Evolutionary conservation across 2,888 invertebrate genomes (phyloP), one percentile per base, ranked within the genome.

Genomic region (Trimorus sp.): DNA sequence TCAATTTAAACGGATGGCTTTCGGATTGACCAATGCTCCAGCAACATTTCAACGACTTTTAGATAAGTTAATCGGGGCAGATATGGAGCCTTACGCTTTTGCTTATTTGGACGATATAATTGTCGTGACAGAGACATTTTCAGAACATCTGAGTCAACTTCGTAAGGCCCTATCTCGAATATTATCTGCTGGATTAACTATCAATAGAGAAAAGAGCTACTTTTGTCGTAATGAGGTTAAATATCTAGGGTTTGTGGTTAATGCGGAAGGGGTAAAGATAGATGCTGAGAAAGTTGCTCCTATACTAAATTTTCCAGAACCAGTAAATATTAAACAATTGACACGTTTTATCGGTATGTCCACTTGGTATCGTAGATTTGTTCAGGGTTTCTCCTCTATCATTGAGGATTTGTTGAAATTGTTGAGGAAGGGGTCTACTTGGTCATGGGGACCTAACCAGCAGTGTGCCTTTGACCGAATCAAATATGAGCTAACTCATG

Each of bases 21-120:
- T 65, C 26, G 63, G 51, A 1, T 15, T 65, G 9, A 51, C 63
- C 4, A 65, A 65, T 38, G 51, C 63, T 5, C 63, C 63, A 11
- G 63, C 63, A 0, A 65, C 63, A 0, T 65, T 65, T 38, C 63
- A 65, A 16, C n/a, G 63, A 14, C 48, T 65, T 9, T 51, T 65
- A 15, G 63, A 65, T 65, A 49, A 14, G 38, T 36, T 62, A 15
- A 62, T 62, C 2, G 40, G 48, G 2, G 26, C 62, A 9, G 48
- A 48, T n/a, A 9, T 65, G 38, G 63, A 65, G 38, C 14, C 49
- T 4, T 45, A 11, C 38, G 80, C 59, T 1, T 84, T 83, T 16
- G 82, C 78, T 0, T 84, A 83, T 48, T 45, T 80, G 0, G 84
- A 83, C 15, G 82, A 84, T 51, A 81, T 84, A 7, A 83, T 65